Evolutionary conservation across 2,797 vertebrate species (phyloP).

Genomic region (Diplodus sargus): DNA sequence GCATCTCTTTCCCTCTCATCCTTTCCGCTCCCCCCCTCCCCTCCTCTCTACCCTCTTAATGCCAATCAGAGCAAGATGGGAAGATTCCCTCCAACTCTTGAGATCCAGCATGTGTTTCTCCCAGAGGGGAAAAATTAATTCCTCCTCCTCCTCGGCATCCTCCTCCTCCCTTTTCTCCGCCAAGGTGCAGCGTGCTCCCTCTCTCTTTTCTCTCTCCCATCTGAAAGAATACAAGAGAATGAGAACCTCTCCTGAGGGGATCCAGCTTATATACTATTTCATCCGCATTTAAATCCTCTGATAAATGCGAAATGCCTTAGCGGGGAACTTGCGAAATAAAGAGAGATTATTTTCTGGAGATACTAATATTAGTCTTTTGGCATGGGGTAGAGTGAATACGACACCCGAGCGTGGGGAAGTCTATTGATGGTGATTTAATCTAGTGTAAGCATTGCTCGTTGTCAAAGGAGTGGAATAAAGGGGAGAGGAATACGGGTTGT

Average conservation of each 20-base stretch:
- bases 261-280: conserved; percentile 89
- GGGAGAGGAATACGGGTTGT: conserved; percentile 67
- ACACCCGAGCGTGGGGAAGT: conserved; percentile 81
- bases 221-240: conserved; percentile 84
- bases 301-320: conserved; percentile 85
- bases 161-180: conserved; percentile 83
- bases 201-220: conserved; percentile 71
- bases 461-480: conserved; percentile 77
- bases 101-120: conserved; percentile 85
- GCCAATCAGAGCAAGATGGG: conserved; percentile 86
- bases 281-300: conserved; percentile 89
- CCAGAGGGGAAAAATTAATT: conserved; percentile 90
- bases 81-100: conserved; percentile 85
- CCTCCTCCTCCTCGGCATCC: conserved; percentile 85
- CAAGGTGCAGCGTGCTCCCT: conserved; percentile 86
- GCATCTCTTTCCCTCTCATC: conserved; percentile 69
- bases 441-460: conserved; percentile 78
- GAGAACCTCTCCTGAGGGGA: conserved; percentile 88
- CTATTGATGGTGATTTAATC: conserved; percentile 85
- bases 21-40: conserved; percentile 40
- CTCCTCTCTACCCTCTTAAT: conserved; percentile 72
- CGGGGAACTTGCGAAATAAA: conserved; percentile 85
- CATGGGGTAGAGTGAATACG: conserved; percentile 78
- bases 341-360: conserved; percentile 87
- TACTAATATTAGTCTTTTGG: conserved; percentile 90